A percentile compares a stretch with the other conserved stretches of the same genome.
Evolutionary conservation across 2,888 invertebrate genomes (phyloP).

Genomic region (Galerucella nymphaeae): DNA sequence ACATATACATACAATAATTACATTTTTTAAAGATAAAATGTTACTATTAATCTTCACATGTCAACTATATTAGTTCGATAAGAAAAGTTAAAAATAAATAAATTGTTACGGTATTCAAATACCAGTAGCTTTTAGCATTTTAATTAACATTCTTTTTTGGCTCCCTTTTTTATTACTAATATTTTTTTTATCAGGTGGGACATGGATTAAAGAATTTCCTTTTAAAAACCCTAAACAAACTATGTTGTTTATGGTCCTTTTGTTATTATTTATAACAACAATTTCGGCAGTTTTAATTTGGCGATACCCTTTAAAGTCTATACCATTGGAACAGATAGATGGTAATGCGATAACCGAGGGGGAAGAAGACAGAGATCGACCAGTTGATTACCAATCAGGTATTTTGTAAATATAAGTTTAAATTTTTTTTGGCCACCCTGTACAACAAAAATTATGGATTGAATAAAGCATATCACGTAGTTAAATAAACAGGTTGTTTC

Average conservation of each 20-base stretch:
- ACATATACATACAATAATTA: too few species aligned
- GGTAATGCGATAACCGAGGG: slow-evolving; percentile 14
- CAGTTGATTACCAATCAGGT: slow-evolving; percentile 46
- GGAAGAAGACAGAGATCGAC: slow-evolving; percentile 51
- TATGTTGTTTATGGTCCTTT: slow-evolving; percentile 44
- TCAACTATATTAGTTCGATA: too few species aligned
- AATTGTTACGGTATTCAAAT: too few species aligned
- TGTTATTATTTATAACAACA: slow-evolving; percentile 45
- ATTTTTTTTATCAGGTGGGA: slow-evolving; percentile 39
- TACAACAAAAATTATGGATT: background rate
- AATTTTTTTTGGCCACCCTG: background rate
- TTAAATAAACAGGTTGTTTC: background rate
- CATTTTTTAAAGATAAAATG: too few species aligned
- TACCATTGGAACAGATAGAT: background rate
- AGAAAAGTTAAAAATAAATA: too few species aligned
- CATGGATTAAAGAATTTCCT: slow-evolving; percentile 46
- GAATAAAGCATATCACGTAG: background rate
- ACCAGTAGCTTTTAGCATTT: too few species aligned
- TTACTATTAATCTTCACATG: too few species aligned
- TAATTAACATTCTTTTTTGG: background rate
- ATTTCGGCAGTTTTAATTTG: slow-evolving; percentile 45
- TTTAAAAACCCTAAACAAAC: slow-evolving; percentile 47
- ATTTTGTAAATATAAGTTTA: background rate
- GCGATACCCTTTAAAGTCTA: slow-evolving; percentile 32
- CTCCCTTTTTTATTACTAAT: background rate